Evolutionary conservation across 2,888 invertebrate species (phyloP).

Genomic region (Seira ritae): DNA sequence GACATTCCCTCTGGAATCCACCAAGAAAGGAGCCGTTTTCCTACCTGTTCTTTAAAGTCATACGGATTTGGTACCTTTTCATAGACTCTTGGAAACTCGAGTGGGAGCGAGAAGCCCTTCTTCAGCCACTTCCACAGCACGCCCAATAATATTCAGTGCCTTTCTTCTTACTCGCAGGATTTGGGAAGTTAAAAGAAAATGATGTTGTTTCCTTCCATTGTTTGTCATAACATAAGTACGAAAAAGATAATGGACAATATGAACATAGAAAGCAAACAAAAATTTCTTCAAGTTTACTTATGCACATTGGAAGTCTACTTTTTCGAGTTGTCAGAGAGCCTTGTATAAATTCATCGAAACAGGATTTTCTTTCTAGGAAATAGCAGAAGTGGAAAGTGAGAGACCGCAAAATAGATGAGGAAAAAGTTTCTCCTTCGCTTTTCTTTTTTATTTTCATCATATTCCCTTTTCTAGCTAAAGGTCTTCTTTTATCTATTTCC

Average conservation of each 20-base stretch:
- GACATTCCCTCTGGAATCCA: constrained; percentile 7
- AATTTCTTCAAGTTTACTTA: not conserved
- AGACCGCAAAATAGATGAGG: not conserved
- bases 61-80: too few relatives aligned
- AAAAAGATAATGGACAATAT: not conserved
- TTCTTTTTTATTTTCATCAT: not conserved
- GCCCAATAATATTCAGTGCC: too few relatives aligned
- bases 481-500: not conserved
- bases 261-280: not conserved
- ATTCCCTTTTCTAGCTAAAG: not conserved
- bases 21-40: not conserved
- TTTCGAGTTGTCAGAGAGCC: not conserved
- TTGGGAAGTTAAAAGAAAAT: not conserved
- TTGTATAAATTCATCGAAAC: not conserved
- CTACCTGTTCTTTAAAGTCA: not conserved
- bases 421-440: not conserved
- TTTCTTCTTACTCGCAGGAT: not conserved
- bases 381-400: not conserved
- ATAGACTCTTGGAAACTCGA: too few relatives aligned
- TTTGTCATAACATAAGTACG: not conserved
- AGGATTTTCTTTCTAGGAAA: not conserved
- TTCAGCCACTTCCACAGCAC: too few relatives aligned
- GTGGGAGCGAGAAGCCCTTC: too few relatives aligned
- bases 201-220: not conserved
- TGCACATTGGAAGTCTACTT: not conserved